Conservation (phyloP, 1,140 invertebrate species). For the Zaprionus ornatus region DNA sequence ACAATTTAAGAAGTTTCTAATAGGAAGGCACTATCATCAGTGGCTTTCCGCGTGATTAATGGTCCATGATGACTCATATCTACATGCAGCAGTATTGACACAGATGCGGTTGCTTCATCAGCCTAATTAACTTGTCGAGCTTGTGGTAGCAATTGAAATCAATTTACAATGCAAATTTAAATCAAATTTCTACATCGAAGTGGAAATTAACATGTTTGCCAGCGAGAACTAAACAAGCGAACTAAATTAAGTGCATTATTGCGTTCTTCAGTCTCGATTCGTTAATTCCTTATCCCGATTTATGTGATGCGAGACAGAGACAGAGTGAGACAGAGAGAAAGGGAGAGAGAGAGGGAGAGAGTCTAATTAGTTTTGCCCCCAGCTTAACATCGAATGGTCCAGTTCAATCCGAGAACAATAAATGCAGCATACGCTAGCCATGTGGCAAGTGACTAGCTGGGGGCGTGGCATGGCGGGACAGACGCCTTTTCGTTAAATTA, state of each 20-base stretch:
- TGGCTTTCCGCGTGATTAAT: not conserved
- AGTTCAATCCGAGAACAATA: not conserved
- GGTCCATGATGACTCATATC: not conserved
- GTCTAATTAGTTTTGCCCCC: constrained; percentile 1
- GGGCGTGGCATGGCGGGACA: not conserved
- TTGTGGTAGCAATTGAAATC: not conserved
- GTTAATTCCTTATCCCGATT: not conserved
- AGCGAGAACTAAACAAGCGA: not conserved
- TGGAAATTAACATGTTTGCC: not conserved
- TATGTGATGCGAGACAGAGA: no score
- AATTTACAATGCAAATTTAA: not conserved
- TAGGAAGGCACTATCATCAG: no score
- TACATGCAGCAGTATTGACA: no score
- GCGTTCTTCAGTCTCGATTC: not conserved
- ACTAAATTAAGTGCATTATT: not conserved
- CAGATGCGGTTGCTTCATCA: not conserved
- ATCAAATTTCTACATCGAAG: not conserved
- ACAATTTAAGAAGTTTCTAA: not conserved
- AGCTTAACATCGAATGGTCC: not conserved
- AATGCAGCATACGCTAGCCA: constrained; percentile 3
- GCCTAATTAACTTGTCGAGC: not conserved
- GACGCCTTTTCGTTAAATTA: constrained; percentile 23
- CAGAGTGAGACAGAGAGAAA: no score
- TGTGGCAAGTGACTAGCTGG: not conserved
- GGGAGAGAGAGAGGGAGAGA: no score